Evolutionary conservation across 2,888 invertebrate species (phyloP).

Genomic region (Chirona hameri): DNA sequence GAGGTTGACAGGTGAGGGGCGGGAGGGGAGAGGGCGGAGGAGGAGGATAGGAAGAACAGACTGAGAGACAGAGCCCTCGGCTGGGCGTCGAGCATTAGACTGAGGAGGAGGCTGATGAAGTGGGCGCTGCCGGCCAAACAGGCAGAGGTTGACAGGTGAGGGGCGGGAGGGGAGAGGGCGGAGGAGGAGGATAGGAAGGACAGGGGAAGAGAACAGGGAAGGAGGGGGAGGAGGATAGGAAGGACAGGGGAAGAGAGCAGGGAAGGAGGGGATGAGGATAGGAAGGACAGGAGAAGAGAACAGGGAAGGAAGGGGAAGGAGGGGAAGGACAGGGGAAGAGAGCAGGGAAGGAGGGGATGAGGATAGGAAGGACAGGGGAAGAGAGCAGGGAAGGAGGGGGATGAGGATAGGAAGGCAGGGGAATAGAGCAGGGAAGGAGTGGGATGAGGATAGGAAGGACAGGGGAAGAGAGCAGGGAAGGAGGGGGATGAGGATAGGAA

Average conservation of each 20-base stretch:
- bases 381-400: too few species aligned
- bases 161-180: not conserved
- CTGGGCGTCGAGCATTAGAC: not conserved
- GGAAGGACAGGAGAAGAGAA: not conserved
- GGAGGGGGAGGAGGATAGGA: not conserved
- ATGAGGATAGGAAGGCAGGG: too few species aligned
- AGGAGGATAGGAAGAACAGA: not conserved
- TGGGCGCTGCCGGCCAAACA: slow-evolving; percentile 7
- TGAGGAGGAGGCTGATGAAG: not conserved
- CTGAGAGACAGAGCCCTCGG: not conserved
- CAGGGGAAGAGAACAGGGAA: not conserved
- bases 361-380: too few species aligned
- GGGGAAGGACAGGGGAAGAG: not conserved
- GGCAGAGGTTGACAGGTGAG: not conserved
- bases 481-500: too few species aligned
- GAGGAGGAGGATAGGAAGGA: not conserved
- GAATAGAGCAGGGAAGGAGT: too few species aligned
- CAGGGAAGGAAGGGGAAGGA: not conserved
- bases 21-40: not conserved
- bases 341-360: not conserved
- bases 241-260: not conserved
- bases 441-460: too few species aligned
- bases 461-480: too few species aligned
- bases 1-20: not conserved
- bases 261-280: not conserved